These are phyloP conservation scores for Diloba caeruleocephala DNA, from an alignment of 2,888 invertebrate genomes.

Conservation along the genomic window DNA sequence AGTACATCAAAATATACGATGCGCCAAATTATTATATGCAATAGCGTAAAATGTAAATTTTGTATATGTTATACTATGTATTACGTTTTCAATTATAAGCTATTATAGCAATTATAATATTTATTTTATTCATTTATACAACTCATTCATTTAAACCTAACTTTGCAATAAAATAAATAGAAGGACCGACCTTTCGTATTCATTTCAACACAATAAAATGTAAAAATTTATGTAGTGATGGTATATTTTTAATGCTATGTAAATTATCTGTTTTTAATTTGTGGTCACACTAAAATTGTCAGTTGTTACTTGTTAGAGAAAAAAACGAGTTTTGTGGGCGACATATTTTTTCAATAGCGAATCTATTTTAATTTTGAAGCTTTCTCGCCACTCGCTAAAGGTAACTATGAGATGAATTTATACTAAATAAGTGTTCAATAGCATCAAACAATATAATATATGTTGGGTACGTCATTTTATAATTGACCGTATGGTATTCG, in stretches of 20 bases:
- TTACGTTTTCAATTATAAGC: too few relatives aligned
- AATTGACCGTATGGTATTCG: slow-evolving; percentile 26
- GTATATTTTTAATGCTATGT: slow-evolving; percentile 1
- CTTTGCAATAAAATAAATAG: too few relatives aligned
- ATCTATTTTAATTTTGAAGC: slow-evolving; percentile 42
- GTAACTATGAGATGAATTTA: slow-evolving; percentile 42
- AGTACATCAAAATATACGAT: too few relatives aligned
- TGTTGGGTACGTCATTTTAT: slow-evolving; percentile 10
- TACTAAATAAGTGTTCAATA: not conserved
- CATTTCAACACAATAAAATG: too few relatives aligned
- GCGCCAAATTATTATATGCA: too few relatives aligned
- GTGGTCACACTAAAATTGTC: slow-evolving; percentile 54
- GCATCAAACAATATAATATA: not conserved
- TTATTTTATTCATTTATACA: too few relatives aligned
- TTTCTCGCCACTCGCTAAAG: slow-evolving; percentile 39
- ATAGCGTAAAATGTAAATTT: too few relatives aligned
- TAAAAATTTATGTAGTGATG: not conserved
- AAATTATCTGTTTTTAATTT: not conserved
- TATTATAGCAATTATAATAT: too few relatives aligned
- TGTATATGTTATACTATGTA: too few relatives aligned
- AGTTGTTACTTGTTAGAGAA: slow-evolving; percentile 48
- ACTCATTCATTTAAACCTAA: too few relatives aligned
- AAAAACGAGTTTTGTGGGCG: slow-evolving; percentile 54
- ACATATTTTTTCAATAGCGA: slow-evolving; percentile 53
- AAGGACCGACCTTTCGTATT: too few relatives aligned